Evolutionary conservation across 2,113 vertebrate species (phyloP).

Genomic region (Numenius arquata): DNA sequence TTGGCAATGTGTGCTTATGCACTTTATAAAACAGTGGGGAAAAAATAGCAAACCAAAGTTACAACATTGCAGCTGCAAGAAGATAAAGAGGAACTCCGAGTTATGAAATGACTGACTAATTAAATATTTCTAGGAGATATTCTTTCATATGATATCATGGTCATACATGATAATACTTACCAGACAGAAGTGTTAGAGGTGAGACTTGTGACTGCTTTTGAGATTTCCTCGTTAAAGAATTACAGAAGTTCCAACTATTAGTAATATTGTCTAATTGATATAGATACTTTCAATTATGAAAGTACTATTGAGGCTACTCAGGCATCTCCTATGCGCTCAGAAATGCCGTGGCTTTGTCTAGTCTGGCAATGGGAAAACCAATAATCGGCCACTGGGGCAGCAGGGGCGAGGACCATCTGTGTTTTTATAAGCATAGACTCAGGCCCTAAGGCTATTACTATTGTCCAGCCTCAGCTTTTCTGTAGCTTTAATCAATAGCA

Average conservation of each 20-base stretch:
- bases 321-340: not conserved
- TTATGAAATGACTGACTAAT: not conserved
- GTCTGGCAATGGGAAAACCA: not conserved
- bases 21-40: not conserved
- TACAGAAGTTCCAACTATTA: not conserved
- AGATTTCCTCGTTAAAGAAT: not conserved
- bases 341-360: not conserved
- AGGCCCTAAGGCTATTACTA: not conserved
- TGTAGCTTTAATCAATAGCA: not conserved
- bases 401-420: not conserved
- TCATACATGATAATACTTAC: not conserved
- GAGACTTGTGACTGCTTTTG: not conserved
- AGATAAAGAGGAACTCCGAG: not conserved
- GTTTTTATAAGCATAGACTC: not conserved
- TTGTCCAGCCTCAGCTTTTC: not conserved
- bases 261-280: not conserved
- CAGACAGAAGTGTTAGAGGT: not conserved
- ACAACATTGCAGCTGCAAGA: not conserved
- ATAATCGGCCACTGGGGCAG: not conserved
- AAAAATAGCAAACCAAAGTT: not conserved
- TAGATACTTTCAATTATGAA: not conserved
- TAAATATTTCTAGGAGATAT: not conserved
- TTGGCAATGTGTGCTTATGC: not conserved
- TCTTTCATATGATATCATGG: not conserved
- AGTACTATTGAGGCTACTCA: not conserved